Conservation (phyloP, 2,113 vertebrate genomes). For the Saguinus midas region DNA sequence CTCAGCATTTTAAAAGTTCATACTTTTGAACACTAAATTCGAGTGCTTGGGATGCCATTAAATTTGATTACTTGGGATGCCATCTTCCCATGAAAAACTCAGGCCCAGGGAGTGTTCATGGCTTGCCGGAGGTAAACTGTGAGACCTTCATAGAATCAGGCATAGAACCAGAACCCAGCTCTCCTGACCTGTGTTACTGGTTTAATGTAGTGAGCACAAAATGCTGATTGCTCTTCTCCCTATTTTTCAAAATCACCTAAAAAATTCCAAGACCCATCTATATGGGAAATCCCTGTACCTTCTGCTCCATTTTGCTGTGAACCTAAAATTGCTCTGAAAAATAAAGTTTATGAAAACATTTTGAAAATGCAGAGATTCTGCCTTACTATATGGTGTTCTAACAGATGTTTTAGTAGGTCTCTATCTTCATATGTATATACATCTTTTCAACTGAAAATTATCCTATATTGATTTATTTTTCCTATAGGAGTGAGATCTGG, state of each 20-base stretch:
- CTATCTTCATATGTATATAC: not conserved
- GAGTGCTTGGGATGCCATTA: slow-evolving; percentile 1
- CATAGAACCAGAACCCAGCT: not conserved
- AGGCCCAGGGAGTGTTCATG: not conserved
- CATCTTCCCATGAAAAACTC: not conserved
- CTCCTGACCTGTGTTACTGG: not conserved
- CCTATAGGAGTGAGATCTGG: not conserved
- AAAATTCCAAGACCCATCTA: not conserved
- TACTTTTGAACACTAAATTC: slow-evolving; percentile 46
- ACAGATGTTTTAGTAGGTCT: slow-evolving; percentile 12
- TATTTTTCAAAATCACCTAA: not conserved
- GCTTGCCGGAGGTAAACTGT: not conserved
- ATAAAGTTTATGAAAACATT: slow-evolving; percentile 16
- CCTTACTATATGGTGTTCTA: slow-evolving; percentile 25
- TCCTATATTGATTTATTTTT: not conserved
- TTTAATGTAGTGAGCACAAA: not conserved
- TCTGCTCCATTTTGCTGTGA: not conserved
- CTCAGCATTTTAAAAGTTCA: not conserved
- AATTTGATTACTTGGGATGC: slow-evolving; percentile 61
- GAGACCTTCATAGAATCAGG: not conserved
- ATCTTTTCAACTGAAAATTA: not conserved
- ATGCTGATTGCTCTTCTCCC: slow-evolving; percentile 7
- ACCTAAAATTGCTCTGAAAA: not conserved
- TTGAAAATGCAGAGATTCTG: not conserved
- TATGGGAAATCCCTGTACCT: not conserved